Evolutionary conservation across 2,888 invertebrate genomes (phyloP), one percentile per base, ranked within the genome.

Genomic region (Neoascia interrupta): DNA sequence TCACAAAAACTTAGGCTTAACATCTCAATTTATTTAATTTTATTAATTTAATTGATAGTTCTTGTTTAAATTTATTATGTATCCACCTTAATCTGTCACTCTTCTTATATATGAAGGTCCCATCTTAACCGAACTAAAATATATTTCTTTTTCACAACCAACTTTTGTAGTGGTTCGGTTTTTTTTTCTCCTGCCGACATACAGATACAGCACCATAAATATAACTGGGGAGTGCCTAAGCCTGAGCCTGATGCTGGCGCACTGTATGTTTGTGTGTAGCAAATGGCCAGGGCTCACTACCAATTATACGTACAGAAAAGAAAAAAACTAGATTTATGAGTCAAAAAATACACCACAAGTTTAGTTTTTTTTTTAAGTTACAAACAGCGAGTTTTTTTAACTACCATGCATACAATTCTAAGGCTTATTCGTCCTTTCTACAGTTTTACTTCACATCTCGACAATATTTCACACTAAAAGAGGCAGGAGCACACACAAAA

Each of bases 71-170:
- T n/a, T n/a, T n/a, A n/a, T n/a, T n/a, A n/a, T n/a, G n/a, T 47
- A 11, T 60, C 18, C 47, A 60, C 47, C 54, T 54, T 34, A 45
- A 21, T 45, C 21, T 36, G 47, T 18, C 61, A 37, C 61, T 36
- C 18, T 2, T 21, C 36, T 10, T 10, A 6, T 39, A 15, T 28
- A 16, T 28, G 23, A 41, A 5, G 36, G 60, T n/a, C n/a, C n/a
- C n/a, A n/a, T n/a, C n/a, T n/a, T n/a, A n/a, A n/a, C 8, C 5
- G 31, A 51, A 21, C 15, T 39, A 11, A 19, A 31, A 19, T 2
- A 43, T 49, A n/a, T n/a, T n/a, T n/a, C n/a, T n/a, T n/a, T 31
- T 51, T 15, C 39, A 28, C 51, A 31, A 19, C 18, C n/a, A 26
- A 39, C 19, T 47, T 15, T 28, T 49, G 19, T 61, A 11, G 49